Base-by-base conservation (phyloP, 2,113 vertebrate species). In the Chlorodrepanis virens region DNA sequence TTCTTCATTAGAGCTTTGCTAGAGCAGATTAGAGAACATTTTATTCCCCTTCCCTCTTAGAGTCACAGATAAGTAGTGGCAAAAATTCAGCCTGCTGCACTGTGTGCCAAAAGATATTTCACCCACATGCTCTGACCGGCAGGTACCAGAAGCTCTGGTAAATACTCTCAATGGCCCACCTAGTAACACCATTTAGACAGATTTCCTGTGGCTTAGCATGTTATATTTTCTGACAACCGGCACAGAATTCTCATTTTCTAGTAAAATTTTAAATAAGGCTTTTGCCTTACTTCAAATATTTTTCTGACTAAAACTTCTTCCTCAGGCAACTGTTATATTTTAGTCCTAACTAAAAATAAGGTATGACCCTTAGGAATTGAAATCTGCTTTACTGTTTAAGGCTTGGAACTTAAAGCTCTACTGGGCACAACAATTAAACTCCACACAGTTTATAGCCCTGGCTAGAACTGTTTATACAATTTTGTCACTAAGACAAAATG, bases 221-320 rank as follows among this genome's bases (percentile, higher is more conserved):
- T 59, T 52, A 37, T 14, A 68, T 89, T 92, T 93, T 87, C 57
- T 49, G 44, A 91, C 65, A 89, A 83, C 49, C 37, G 2, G 24
- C 8, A 2, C 37, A 54, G 40, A 87, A 89, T 57, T 92, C 40
- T 89, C 69, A 45, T 94, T 84, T 95, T 94, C 87, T 69, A 87
- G 35, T 76, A 84, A 82, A 60, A 91, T 79, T 94, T 54, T 84
- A 84, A 91, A 93, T 37, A 83, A 14, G 7, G 28, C 18, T 82
- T 94, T 94, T 95, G 60, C 87, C 74, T 91, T 91, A 87, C 52
- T 83, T 89, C 93, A 95, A 92, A 82, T 96, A 97, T 89, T 94
- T 83, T 96, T 76, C 61, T 79, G 60, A 94, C 77, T 85, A 79
- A 87, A 95, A 87, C 40, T 67, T 89, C 80, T 53, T 97, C 87